A percentile compares a stretch with the other conserved stretches of the same genome.
phyloP scores from a whole-genome alignment of 2,113 vertebrate species.

The Microcebus jonahi region DNA sequence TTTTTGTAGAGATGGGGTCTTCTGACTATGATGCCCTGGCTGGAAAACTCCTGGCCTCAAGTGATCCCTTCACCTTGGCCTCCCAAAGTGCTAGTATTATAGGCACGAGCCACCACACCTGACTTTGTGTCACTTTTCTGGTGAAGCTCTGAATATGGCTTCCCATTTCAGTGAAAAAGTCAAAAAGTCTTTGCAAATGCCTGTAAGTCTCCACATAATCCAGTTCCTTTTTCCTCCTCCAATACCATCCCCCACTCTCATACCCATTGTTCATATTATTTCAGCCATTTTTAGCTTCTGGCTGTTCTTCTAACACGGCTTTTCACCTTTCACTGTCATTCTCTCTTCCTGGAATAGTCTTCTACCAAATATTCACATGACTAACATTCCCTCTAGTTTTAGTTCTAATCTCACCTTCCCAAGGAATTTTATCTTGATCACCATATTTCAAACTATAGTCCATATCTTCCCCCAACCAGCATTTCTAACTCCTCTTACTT shows the following conservation, averaged over 20 bases:
- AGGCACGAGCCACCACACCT: too few relatives aligned
- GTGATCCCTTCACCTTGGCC: too few relatives aligned
- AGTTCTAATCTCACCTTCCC: neutral
- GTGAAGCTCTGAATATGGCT: neutral
- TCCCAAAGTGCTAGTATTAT: too few relatives aligned
- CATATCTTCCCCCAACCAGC: neutral
- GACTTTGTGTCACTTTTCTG: neutral
- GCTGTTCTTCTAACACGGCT: neutral
- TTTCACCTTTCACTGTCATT: neutral
- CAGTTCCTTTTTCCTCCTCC: neutral
- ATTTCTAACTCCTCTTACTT: neutral
- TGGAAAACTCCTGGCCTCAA: too few relatives aligned
- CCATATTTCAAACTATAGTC: neutral
- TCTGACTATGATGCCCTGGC: too few relatives aligned
- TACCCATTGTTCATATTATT: neutral
- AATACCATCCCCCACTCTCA: accelerated
- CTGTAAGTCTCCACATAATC: neutral
- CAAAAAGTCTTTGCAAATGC: neutral
- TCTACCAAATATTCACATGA: neutral
- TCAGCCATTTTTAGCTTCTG: neutral
- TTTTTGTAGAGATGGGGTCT: too few relatives aligned
- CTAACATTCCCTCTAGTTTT: neutral
- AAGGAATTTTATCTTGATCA: neutral
- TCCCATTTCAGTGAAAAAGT: neutral
- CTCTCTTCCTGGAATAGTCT: neutral